Base-by-base conservation (phyloP, 2,888 invertebrate genomes). In the Metallyticus violacea region DNA sequence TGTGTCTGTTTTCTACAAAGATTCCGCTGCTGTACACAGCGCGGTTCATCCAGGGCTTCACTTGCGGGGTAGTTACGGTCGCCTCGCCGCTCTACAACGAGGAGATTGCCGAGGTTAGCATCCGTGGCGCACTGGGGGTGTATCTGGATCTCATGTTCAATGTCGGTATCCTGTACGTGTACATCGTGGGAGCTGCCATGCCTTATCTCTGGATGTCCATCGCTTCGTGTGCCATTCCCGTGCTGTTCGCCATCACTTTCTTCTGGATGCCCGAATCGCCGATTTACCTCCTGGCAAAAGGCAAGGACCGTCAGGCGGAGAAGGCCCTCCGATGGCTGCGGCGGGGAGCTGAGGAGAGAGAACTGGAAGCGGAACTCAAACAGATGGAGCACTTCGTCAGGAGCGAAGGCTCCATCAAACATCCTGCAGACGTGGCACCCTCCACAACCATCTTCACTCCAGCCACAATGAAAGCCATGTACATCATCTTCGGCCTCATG, bases 31-130 rank as follows among this genome's bases (percentile, higher is more conserved):
- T 93, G 87, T 95, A 93, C 91, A 93, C 91, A 6, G 95, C 94
- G 84, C 93, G 93, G 87, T 93, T 93, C 89, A 91, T 93, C 87
- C 94, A 93, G 91, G 97, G 97, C 80, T 90, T 95, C 0, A 94
- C 94, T 0, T 93, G 95, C 0, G 96, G 96, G 0, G 94, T 95
- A 90, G 92, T 95, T 22, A 96, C 95, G 92, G 95, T 96, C 0
- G 94, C 95, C 0, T 94, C 95, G 0, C 97, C 98, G 0, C 96
- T 97, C 94, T 98, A 98, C 92, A 94, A 97, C 87, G 97, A 97
- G 79, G 98, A 98, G 92, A 96, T 97, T 82, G 94, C 97, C 6
- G 95, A 96, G 88, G 94, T 94, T 87, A 95, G 95, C 29, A 94
- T 95, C n/a, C 93, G 98, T 88, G 98, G 98, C 0, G 95, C 96